These are phyloP conservation scores for Atrichornis clamosus DNA, from an alignment of 2,113 vertebrate species.

Conservation along the genomic window DNA sequence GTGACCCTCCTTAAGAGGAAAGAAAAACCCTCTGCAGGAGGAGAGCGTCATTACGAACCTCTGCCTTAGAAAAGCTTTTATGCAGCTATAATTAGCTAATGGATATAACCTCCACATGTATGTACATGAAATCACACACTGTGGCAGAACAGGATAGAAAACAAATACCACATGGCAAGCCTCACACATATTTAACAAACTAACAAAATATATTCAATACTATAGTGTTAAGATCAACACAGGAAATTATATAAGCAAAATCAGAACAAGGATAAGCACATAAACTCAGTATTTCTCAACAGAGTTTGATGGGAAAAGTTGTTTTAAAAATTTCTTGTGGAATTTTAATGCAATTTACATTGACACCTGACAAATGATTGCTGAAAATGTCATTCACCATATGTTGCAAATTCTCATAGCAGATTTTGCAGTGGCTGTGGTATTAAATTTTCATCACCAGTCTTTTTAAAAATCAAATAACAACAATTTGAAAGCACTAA, in stretches of 20 bases:
- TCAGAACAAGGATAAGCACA: not conserved
- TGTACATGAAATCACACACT: not conserved
- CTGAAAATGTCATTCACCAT: not conserved
- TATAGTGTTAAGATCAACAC: not conserved
- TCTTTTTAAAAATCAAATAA: not conserved
- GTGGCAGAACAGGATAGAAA: not conserved
- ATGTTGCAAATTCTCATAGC: not conserved
- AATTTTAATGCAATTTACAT: slow-evolving; percentile 8
- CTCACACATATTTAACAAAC: not conserved
- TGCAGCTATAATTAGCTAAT: not conserved
- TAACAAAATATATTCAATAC: not conserved
- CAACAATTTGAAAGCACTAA: not conserved
- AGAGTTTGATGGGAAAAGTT: not conserved
- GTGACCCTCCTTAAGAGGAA: not conserved
- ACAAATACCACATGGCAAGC: not conserved
- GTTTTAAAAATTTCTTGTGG: not conserved
- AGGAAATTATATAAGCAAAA: not conserved
- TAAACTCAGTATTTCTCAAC: not conserved
- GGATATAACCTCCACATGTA: not conserved
- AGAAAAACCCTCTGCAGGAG: not conserved
- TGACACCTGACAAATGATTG: not conserved
- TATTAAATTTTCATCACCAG: slow-evolving; percentile 2
- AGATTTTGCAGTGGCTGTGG: not conserved
- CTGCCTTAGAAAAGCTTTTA: not conserved
- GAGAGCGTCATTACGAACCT: accelerated